A percentile compares a stretch with the other conserved stretches of the same genome.
Conservation (phyloP, 30 jellyfish, hydroid and myxozoan species). For the Hydractinia symbiolongicarpus region DNA sequence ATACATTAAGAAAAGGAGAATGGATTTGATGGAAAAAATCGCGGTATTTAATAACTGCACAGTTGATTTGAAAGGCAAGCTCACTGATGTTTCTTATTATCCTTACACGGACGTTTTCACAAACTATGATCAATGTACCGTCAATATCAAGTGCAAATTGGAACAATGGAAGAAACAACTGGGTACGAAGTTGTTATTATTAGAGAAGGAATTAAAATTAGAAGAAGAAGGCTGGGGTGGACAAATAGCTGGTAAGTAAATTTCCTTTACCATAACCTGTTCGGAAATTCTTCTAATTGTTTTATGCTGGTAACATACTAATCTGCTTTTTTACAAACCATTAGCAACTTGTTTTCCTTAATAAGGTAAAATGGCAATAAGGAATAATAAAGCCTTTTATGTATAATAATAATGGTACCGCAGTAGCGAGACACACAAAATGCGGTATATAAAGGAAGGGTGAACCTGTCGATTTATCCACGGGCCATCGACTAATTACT, state of each 20-base stretch:
- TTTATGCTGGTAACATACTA: no score
- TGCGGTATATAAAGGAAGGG: no score
- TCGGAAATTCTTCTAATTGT: no score
- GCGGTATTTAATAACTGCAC: neutral
- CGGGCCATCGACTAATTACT: no score
- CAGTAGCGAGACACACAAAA: no score
- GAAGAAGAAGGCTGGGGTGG: constrained; percentile 19
- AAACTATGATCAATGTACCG: neutral
- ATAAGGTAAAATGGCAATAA: no score
- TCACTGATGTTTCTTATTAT: neutral
- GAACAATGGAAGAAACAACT: neutral
- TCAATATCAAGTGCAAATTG: neutral
- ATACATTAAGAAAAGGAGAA: neutral
- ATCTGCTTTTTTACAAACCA: no score
- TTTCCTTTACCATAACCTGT: no score
- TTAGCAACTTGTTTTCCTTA: no score
- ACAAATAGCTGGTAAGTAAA: neutral
- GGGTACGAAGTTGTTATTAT: neutral
- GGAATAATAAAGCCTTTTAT: no score
- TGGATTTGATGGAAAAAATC: neutral
- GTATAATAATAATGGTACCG: no score
- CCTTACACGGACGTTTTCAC: neutral
- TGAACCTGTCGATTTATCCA: no score
- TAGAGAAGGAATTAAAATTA: neutral
- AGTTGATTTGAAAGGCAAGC: neutral